A percentile compares a stretch with the other conserved stretches of the same genome.
Evolutionary conservation across 2,113 vertebrate genomes (phyloP).

Genomic region (Apteryx mantelli): DNA sequence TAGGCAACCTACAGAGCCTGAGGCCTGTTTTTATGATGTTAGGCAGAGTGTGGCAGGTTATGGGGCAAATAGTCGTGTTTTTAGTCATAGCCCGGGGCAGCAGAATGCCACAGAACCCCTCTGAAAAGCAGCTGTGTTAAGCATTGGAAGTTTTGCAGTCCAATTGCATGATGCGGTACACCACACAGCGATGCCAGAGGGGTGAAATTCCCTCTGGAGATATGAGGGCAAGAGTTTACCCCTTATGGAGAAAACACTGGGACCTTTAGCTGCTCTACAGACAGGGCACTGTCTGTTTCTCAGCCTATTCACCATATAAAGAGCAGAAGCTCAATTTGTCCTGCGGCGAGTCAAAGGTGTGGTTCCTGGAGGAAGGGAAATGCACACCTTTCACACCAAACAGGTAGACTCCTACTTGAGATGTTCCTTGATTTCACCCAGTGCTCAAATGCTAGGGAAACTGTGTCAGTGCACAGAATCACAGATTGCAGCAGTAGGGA

Average conservation of each 20-base stretch:
- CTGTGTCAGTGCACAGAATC: neutral
- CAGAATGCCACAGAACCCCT: neutral
- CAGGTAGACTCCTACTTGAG: neutral
- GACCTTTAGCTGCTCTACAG: neutral
- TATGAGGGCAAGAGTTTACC: neutral
- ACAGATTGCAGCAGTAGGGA: neutral
- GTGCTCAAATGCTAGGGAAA: neutral
- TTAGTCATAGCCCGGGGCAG: neutral
- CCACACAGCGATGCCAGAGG: neutral
- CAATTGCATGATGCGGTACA: neutral
- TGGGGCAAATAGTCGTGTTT: neutral
- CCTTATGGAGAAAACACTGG: neutral
- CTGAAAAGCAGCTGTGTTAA: conserved; percentile 33
- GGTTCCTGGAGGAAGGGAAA: neutral
- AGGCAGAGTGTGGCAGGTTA: neutral
- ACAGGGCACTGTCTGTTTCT: neutral
- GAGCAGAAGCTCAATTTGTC: neutral
- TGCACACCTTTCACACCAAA: neutral
- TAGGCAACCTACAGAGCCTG: neutral
- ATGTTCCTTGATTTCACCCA: neutral
- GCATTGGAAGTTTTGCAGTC: neutral
- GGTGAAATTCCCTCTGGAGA: neutral
- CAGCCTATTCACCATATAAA: neutral
- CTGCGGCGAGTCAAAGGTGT: neutral
- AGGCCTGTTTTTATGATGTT: neutral